Conservation (phyloP, 2,797 vertebrate genomes). For the Hyperoplus lanceolatus region DNA sequence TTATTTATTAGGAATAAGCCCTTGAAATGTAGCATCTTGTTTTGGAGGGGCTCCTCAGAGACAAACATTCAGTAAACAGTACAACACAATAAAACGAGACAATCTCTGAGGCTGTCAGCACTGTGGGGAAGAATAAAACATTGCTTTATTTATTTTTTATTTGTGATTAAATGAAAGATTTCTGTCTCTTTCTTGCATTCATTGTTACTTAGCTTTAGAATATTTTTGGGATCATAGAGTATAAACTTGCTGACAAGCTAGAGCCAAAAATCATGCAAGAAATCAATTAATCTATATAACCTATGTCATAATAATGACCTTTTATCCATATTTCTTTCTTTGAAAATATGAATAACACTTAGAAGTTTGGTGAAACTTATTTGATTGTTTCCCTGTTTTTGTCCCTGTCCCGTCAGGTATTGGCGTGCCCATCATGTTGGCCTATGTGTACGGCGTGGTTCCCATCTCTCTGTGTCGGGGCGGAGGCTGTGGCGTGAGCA, state of each 20-base stretch:
- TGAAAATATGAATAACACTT: neutral
- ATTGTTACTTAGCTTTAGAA: neutral
- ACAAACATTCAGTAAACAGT: neutral
- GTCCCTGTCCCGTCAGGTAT: constrained; percentile 86
- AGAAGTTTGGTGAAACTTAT: neutral
- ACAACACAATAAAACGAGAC: too few relatives aligned
- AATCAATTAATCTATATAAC: neutral
- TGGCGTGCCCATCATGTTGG: constrained; percentile 98
- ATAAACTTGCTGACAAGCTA: neutral
- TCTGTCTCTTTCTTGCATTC: neutral
- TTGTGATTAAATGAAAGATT: neutral
- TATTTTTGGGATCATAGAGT: neutral
- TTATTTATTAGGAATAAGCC: too few relatives aligned
- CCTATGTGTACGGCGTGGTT: constrained; percentile 97
- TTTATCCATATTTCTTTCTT: neutral
- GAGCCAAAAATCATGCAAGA: neutral
- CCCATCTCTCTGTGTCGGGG: constrained; percentile 98
- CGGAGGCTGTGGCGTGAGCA: constrained; percentile 96
- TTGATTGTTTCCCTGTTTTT: too few relatives aligned
- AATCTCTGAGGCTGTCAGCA: too few relatives aligned
- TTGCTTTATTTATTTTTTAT: neutral
- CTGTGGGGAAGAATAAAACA: neutral
- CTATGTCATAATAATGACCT: neutral
- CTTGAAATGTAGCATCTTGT: too few relatives aligned
- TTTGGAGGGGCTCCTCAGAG: neutral